Evolutionary conservation across 37 sponge, comb jelly and placozoan genomes (phyloP), one percentile per base, ranked within the genome.

Genomic region (Hormiphora californensis): DNA sequence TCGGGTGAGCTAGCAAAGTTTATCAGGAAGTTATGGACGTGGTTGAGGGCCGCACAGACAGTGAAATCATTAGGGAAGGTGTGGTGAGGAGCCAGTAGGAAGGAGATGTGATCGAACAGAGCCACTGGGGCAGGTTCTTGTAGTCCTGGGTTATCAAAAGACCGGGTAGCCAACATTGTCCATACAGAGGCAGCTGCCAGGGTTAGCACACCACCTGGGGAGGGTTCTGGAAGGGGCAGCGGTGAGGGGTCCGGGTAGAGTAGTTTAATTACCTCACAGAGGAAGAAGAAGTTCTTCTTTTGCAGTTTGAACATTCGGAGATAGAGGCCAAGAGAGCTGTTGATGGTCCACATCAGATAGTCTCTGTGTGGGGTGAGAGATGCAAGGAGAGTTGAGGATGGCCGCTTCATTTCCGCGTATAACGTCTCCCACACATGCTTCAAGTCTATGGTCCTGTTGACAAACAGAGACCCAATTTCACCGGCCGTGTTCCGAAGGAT

Each of bases 281-380:
- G 40, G 25, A 32, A 73, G 1, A 73, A 46, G 2, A 73, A 73
- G n/a, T 73, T 46, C 38, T 73, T 73, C 23, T 40, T 39, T n/a
- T 33, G 81, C 21, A 73, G n/a, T 9, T 46, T 43, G 38, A 73
- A n/a, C 43, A 73, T 73, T 40, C 43, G 40, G 11, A 73, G 81
- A 40, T 46, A 73, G 25, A 73, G 43, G 35, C 81, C 43, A 46
- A 73, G 43, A 28, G 9, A 27, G 4, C 81, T 2, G 46, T 73
- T 43, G 22, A 73, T 33, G 40, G 44, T 73, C 81, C 81, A 73
- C 81, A 73, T 73, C 27, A 73, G 81, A 19, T 27, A 73, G 43
- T 73, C 81, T 21, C 81, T 22, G 81, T 73, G 81, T 73, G 40
- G 32, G 25, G 40, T 43, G 46, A 73, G 81, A 30, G 44, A 37